Evolutionary conservation across 1,140 invertebrate species (phyloP).

Genomic region (Camponotus pennsylvanicus): DNA sequence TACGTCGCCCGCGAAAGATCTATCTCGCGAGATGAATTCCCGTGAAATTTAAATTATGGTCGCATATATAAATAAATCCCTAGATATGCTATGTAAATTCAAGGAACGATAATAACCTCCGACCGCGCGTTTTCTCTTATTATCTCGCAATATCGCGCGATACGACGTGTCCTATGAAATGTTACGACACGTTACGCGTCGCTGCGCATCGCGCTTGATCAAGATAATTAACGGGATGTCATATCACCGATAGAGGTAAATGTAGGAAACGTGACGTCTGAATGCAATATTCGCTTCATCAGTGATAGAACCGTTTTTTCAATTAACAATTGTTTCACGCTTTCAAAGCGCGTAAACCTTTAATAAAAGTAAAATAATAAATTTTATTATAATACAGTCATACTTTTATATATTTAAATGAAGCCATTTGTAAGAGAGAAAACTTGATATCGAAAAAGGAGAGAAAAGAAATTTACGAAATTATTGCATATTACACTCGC

Average conservation of each 20-base stretch:
- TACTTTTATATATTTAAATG: not conserved
- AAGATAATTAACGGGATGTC: not conserved
- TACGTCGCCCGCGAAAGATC: conserved; percentile 38
- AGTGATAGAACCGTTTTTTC: not conserved
- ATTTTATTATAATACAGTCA: not conserved
- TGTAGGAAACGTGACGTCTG: not conserved
- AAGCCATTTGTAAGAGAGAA: not conserved
- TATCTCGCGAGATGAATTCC: conserved; percentile 64
- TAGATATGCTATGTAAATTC: conserved; percentile 34
- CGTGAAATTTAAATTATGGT: conserved; percentile 66
- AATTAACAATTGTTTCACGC: not conserved
- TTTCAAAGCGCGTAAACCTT: not conserved
- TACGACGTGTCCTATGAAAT: not conserved
- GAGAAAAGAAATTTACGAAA: not conserved
- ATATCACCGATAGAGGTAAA: not conserved
- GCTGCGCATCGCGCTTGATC: conserved; percentile 45
- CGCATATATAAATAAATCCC: conserved; percentile 46
- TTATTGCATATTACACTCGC: not conserved
- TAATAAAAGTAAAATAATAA: not conserved
- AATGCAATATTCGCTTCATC: not conserved
- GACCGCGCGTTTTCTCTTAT: conserved; percentile 37
- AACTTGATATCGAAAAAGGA: not conserved
- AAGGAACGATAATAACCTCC: conserved; percentile 39
- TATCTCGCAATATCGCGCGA: conserved; percentile 36
- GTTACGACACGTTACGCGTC: not conserved